A percentile compares a stretch with the other conserved stretches of the same genome.
Evolutionary conservation across 1,140 invertebrate species (phyloP).

Genomic region (Drosophila dunni): DNA sequence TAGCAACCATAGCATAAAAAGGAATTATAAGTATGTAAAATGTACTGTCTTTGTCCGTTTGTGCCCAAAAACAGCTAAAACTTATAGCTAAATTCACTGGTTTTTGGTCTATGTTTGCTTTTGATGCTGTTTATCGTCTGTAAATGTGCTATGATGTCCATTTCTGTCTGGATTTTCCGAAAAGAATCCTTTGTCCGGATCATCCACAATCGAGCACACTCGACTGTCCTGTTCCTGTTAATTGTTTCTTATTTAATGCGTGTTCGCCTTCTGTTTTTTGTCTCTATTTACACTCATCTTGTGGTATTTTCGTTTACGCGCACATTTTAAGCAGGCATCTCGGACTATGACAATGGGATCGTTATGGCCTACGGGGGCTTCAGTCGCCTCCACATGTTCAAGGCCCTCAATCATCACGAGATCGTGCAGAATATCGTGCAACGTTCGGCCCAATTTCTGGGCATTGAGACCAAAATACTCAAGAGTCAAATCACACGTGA

Average conservation of each 20-base stretch:
- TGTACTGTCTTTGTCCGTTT: neutral
- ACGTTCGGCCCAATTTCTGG: slow-evolving; percentile 91
- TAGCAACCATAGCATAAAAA: too few species aligned
- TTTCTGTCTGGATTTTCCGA: too few species aligned
- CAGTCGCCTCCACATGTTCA: slow-evolving; percentile 95
- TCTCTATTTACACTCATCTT: slow-evolving; percentile 62
- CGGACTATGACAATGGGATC: slow-evolving; percentile 92
- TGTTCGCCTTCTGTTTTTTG: slow-evolving; percentile 38
- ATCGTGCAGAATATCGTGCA: slow-evolving; percentile 94
- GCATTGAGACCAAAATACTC: slow-evolving; percentile 92
- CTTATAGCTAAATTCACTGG: too few species aligned
- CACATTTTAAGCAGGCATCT: slow-evolving; percentile 86
- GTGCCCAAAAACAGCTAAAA: too few species aligned
- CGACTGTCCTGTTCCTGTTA: slow-evolving; percentile 7
- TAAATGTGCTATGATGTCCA: too few species aligned
- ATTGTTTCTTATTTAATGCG: slow-evolving; percentile 56
- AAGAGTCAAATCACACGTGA: slow-evolving; percentile 93
- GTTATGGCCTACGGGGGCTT: slow-evolving; percentile 95
- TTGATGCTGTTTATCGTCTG: too few species aligned
- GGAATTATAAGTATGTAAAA: slow-evolving; percentile 6
- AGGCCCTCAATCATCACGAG: slow-evolving; percentile 92
- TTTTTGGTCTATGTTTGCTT: too few species aligned
- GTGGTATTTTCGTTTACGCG: slow-evolving; percentile 70
- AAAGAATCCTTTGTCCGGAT: too few species aligned
- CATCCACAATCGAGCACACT: too few species aligned